Percentiles rank a stretch among this genome's conserved stretches.
Conservation (phyloP, 2,888 invertebrate species). For the Neocrepidodera transversa region DNA sequence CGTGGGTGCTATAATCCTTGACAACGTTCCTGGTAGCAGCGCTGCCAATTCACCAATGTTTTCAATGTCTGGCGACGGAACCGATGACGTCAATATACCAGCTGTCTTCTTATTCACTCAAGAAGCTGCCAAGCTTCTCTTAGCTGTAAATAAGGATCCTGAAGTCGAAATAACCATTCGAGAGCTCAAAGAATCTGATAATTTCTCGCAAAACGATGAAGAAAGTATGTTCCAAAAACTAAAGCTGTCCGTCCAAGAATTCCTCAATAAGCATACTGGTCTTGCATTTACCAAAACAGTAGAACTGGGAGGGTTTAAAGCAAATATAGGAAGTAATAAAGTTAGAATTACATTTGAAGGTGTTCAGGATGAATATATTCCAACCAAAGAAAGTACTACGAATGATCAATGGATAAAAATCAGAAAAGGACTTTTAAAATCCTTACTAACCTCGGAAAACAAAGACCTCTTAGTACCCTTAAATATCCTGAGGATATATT, state of each 20-base stretch:
- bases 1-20: constrained; percentile 83
- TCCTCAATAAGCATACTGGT: constrained; percentile 58
- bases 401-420: constrained; percentile 57
- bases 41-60: constrained; percentile 83
- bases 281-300: constrained; percentile 55
- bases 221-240: constrained; percentile 59
- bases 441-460: constrained; percentile 53
- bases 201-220: constrained; percentile 60
- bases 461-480: constrained; percentile 55
- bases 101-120: constrained; percentile 87
- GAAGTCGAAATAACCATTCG: constrained; percentile 65
- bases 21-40: constrained; percentile 80
- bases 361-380: constrained; percentile 36
- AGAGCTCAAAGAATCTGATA: constrained; percentile 52
- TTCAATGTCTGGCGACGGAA: constrained; percentile 96
- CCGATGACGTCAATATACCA: constrained; percentile 85
- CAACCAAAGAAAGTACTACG: constrained; percentile 33
- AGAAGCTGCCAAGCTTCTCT: constrained; percentile 75
- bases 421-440: constrained; percentile 53
- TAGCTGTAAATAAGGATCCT: constrained; percentile 66
- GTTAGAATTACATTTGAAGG: constrained; percentile 53
- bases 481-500: constrained; percentile 56
- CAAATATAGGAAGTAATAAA: constrained; percentile 54
- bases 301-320: constrained; percentile 54
- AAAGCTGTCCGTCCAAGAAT: constrained; percentile 60